A percentile compares a stretch with the other conserved stretches of the same genome.
Evolutionary conservation across 2,888 invertebrate species (phyloP).

Genomic region (Drosophila cognata): DNA sequence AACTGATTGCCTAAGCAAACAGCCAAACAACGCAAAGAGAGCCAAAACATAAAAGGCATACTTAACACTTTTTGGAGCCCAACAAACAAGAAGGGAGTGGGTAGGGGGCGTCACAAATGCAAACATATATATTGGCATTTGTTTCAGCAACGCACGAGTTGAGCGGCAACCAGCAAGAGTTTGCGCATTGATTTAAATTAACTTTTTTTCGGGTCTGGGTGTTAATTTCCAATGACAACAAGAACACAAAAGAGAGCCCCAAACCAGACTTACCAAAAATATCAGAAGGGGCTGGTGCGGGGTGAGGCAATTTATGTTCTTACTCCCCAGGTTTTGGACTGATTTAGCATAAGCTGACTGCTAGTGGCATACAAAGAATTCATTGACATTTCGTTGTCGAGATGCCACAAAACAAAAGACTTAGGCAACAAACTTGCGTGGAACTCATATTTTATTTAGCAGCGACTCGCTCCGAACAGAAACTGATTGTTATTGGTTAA

Average conservation of each 20-base stretch:
- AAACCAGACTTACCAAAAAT: not conserved
- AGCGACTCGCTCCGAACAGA: slow-evolving; percentile 12
- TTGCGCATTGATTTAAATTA: slow-evolving; percentile 79
- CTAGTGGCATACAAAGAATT: slow-evolving; percentile 52
- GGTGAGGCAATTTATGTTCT: slow-evolving; percentile 27
- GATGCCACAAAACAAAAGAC: slow-evolving; percentile 58
- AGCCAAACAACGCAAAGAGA: slow-evolving; percentile 43
- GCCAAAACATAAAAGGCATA: slow-evolving; percentile 62
- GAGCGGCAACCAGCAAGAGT: slow-evolving; percentile 56
- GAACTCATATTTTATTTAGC: slow-evolving; percentile 78
- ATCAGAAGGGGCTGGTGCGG: not conserved
- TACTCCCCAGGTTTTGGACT: slow-evolving; percentile 44
- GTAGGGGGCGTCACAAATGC: slow-evolving; percentile 13
- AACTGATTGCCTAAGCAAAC: slow-evolving; percentile 75
- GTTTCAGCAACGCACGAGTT: slow-evolving; percentile 78
- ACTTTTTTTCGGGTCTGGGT: slow-evolving; percentile 53
- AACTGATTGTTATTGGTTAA: slow-evolving; percentile 44
- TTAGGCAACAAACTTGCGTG: slow-evolving; percentile 70
- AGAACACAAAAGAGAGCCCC: slow-evolving; percentile 33
- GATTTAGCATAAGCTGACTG: slow-evolving; percentile 64
- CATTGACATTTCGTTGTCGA: slow-evolving; percentile 66
- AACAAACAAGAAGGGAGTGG: slow-evolving; percentile 63
- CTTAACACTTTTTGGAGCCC: slow-evolving; percentile 81
- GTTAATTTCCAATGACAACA: slow-evolving; percentile 73
- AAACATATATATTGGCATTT: slow-evolving; percentile 64